Conservation (phyloP, 1,140 invertebrate species). For the Araneus ventricosus region DNA sequence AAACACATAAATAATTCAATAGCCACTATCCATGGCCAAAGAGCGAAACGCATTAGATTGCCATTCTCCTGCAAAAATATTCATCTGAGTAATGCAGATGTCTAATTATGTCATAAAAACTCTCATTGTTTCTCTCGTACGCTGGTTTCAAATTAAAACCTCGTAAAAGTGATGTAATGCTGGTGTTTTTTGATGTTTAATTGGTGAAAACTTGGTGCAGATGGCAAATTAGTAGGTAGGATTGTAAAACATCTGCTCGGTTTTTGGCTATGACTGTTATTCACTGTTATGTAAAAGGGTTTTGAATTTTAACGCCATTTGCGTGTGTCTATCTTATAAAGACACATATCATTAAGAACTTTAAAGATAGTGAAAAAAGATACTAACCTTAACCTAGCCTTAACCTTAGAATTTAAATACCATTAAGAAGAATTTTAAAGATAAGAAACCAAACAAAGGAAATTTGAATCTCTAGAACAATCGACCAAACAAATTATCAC, state of each 20-base stretch:
- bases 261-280: neutral
- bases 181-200: neutral
- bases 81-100: neutral
- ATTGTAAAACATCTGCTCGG: neutral
- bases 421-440: too few relatives aligned
- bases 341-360: too few relatives aligned
- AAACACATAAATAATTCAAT: slow-evolving; percentile 37
- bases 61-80: neutral
- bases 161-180: neutral
- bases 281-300: too few relatives aligned
- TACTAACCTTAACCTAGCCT: too few relatives aligned
- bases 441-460: too few relatives aligned
- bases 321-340: too few relatives aligned
- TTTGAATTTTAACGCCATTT: too few relatives aligned
- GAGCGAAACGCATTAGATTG: neutral
- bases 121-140: neutral
- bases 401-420: too few relatives aligned
- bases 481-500: too few relatives aligned
- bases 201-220: neutral
- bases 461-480: too few relatives aligned
- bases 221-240: neutral
- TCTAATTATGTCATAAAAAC: neutral
- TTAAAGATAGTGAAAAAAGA: too few relatives aligned
- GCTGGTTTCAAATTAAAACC: slow-evolving; percentile 1
- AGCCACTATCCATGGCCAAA: neutral